Base-by-base conservation (phyloP, 2,888 invertebrate genomes). In the Epinotia demarniana region DNA sequence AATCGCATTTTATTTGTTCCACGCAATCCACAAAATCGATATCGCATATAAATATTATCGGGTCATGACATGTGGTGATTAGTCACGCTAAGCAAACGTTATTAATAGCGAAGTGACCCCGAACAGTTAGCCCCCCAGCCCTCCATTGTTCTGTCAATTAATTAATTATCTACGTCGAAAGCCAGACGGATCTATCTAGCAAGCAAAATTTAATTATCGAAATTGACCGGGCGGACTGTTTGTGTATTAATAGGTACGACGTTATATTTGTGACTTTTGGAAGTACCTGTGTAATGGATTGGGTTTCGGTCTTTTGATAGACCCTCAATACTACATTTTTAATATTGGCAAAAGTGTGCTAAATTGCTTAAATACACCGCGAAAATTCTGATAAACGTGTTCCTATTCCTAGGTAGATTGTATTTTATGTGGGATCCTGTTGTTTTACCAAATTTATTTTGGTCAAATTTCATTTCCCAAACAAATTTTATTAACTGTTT, bases 161-260 rank as follows among this genome's bases (percentile, higher is more conserved):
- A 92, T 92, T 92, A 92, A 92, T 92, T 92, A 92, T 89, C 88
- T 82, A 81, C 81, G 83, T 82, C 80, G 83, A 87, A 85, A 81
- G 84, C 82, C 84, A 77, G 81, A 75, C 79, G 77, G 78, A 73
- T 78, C 76, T 85, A 85, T 82, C 81, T 80, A 80, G 80, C 78
- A 80, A 83, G 83, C 84, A 84, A 83, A 87, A 88, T 88, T 87
- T 90, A 85, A 91, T 90, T 90, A 90, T 81, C 80, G 81, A 84
- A 88, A 91, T 89, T 90, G 86, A 87, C 83, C 84, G 83, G 83
- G 85, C 81, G 80, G 79, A 81, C 5, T 64, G 60, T 64, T 70
- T 70, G 70, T 49, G 49, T 62, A 58, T 57, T 66, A 49, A 18
- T 60, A 39, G 39, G 39, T 39, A 68, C 39, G 57, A 27, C n/a